Evolutionary conservation across 2,113 vertebrate species (phyloP).

Genomic region (Cyprinus carpio): DNA sequence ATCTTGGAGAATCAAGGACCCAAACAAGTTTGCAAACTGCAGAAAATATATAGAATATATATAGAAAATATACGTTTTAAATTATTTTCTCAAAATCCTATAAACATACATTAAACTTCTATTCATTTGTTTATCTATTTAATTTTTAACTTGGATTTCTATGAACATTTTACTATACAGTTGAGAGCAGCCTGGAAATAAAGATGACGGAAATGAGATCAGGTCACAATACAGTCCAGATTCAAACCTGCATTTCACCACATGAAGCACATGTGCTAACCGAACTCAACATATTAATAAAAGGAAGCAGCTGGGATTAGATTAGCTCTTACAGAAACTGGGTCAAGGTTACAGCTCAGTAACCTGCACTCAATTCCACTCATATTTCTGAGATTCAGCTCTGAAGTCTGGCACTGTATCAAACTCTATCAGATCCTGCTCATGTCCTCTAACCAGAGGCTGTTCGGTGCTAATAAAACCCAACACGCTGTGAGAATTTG

Average conservation of each 20-base stretch:
- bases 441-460: conserved; percentile 3
- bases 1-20: too few species aligned
- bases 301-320: not conserved
- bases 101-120: not conserved
- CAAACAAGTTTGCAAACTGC: too few species aligned
- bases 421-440: conserved; percentile 18
- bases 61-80: not conserved
- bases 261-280: conserved; percentile 2
- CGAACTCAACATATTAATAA: conserved; percentile 9
- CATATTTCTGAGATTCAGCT: conserved; percentile 40
- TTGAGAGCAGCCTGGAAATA: not conserved
- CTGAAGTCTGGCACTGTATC: conserved; percentile 29
- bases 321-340: conserved; percentile 60
- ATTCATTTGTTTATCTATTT: not conserved
- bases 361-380: conserved; percentile 54
- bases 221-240: not conserved
- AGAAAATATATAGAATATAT: not conserved
- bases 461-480: not conserved
- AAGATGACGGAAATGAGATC: not conserved
- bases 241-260: not conserved
- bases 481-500: not conserved
- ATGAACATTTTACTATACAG: not conserved
- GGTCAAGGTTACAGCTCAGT: conserved; percentile 71
- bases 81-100: not conserved
- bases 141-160: not conserved